A percentile compares a stretch with the other conserved stretches of the same genome.
Conservation (phyloP, 2,797 vertebrate species). For the Propithecus deckenii region DNA sequence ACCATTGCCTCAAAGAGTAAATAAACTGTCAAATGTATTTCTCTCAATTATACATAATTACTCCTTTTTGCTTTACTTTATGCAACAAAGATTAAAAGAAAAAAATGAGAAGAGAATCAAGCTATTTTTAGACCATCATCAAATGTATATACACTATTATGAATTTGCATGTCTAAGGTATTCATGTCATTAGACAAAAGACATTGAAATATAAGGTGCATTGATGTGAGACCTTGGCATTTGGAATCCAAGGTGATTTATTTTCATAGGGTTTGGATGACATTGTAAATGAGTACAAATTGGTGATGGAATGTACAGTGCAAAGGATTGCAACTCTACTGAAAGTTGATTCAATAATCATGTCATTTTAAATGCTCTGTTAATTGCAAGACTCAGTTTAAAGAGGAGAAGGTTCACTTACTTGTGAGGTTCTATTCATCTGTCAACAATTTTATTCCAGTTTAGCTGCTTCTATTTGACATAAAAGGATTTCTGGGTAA, state of each 20-base stretch:
- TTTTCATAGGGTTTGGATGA: neutral
- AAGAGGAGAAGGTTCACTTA: neutral
- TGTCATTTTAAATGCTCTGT: neutral
- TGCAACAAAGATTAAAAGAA: neutral
- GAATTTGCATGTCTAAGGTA: constrained; percentile 53
- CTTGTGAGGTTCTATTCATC: neutral
- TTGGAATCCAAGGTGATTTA: constrained; percentile 48
- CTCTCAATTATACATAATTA: neutral
- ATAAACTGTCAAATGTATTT: neutral
- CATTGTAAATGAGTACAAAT: constrained; percentile 16
- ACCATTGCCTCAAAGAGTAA: neutral
- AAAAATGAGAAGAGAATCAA: neutral
- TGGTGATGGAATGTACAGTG: neutral
- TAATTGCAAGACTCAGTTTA: neutral
- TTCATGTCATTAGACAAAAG: constrained; percentile 52
- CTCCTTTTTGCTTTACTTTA: neutral
- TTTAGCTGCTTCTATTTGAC: neutral
- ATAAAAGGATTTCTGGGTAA: neutral
- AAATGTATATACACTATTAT: neutral
- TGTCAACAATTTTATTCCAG: neutral
- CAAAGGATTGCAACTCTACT: neutral
- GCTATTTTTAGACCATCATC: constrained; percentile 17
- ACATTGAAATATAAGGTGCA: constrained; percentile 27
- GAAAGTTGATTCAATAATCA: neutral
- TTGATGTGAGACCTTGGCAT: neutral